Percentiles rank a stretch among this genome's conserved stretches.
phyloP scores from a whole-genome alignment of 2,113 vertebrate genomes.

The Lepisosteus oculatus region DNA sequence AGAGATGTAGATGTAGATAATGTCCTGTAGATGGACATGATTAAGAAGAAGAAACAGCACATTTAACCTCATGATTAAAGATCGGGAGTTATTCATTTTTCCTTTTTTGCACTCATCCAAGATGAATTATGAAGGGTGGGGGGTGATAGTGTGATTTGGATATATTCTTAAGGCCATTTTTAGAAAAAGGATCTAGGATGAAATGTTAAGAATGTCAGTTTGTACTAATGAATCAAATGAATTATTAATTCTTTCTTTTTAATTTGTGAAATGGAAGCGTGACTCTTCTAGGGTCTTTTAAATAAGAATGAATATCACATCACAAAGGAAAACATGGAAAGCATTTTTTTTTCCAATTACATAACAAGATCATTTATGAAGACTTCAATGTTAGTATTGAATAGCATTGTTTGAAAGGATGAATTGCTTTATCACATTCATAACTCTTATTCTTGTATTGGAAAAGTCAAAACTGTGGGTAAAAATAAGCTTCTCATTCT shows the following conservation, averaged over 20 bases:
- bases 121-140: too few species aligned
- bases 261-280: conserved; percentile 37
- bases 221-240: conserved; percentile 61
- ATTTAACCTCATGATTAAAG: too few species aligned
- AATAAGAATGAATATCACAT: conserved; percentile 29
- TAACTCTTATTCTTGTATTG: too few species aligned
- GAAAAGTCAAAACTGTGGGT: too few species aligned
- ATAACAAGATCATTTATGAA: too few species aligned
- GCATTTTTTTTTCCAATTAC: too few species aligned
- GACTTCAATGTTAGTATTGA: too few species aligned
- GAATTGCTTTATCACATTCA: too few species aligned
- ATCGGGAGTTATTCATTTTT: too few species aligned
- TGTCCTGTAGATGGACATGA: conserved; percentile 41
- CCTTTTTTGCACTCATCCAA: too few species aligned
- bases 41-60: conserved; percentile 41
- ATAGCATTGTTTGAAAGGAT: too few species aligned
- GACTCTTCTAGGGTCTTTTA: conserved; percentile 4
- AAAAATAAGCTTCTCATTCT: too few species aligned
- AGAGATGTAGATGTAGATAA: conserved; percentile 35
- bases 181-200: conserved; percentile 54
- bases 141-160: background rate
- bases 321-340: background rate
- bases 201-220: conserved; percentile 49
- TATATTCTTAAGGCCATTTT: conserved; percentile 50
- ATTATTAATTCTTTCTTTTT: conserved; percentile 55